These are phyloP conservation scores for Rhogogaster chlorosoma DNA, from an alignment of 2,888 invertebrate species.

Conservation along the genomic window DNA sequence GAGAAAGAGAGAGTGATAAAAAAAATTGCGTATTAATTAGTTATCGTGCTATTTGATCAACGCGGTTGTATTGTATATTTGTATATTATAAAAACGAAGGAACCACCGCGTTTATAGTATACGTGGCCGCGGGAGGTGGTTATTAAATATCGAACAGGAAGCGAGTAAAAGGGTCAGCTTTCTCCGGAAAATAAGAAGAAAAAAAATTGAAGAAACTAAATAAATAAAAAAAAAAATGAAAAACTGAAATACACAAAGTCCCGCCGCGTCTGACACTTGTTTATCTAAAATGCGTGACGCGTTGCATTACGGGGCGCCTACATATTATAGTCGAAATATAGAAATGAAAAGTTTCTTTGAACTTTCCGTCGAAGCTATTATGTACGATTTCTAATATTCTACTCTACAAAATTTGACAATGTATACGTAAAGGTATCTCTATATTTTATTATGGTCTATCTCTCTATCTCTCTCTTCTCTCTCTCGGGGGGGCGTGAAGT, in stretches of 20 bases:
- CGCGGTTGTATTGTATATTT: background rate
- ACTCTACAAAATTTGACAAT: background rate
- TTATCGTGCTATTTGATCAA: background rate
- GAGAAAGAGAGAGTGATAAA: background rate
- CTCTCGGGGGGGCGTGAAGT: background rate
- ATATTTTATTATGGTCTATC: background rate
- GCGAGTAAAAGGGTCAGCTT: constrained; percentile 60
- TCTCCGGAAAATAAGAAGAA: constrained; percentile 58
- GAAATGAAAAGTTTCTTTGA: background rate
- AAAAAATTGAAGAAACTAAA: background rate
- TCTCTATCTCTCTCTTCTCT: background rate
- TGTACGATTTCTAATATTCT: background rate
- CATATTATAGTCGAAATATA: background rate
- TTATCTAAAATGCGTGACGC: background rate
- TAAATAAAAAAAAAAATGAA: background rate
- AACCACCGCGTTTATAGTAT: background rate
- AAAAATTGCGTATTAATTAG: background rate
- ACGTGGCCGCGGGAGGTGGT: background rate
- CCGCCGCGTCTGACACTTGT: background rate
- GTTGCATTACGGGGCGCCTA: background rate
- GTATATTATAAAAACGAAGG: background rate
- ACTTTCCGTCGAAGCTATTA: background rate
- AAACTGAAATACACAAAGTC: background rate
- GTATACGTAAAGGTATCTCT: background rate
- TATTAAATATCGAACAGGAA: constrained; percentile 3